Percentiles rank a stretch among this genome's conserved stretches.
Evolutionary conservation across 2,888 invertebrate species (phyloP).

Genomic region (Ectemnius lituratus): DNA sequence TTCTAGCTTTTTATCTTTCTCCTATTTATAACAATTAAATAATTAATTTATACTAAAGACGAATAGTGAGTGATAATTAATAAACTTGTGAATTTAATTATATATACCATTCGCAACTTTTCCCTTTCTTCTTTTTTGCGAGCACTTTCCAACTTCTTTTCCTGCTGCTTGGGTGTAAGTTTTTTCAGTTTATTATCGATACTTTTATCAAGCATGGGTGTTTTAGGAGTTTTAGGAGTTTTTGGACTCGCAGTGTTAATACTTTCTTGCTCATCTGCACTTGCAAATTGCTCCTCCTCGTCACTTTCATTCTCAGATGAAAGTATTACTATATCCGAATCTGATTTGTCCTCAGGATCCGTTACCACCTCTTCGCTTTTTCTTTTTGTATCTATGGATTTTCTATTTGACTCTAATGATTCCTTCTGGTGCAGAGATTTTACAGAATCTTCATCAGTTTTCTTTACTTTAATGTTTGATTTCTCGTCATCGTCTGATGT

Average conservation of each 20-base stretch:
- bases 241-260: conserved; percentile 18
- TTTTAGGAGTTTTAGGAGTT: conserved; percentile 39
- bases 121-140: conserved; percentile 81
- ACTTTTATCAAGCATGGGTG: conserved; percentile 7
- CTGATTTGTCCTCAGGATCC: conserved; percentile 31
- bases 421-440: not conserved
- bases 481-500: not conserved
- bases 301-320: conserved; percentile 61
- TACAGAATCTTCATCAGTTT: conserved; percentile 10
- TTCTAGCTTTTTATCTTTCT: conserved; percentile 79
- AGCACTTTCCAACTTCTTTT: conserved; percentile 81
- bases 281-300: conserved; percentile 30
- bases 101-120: conserved; percentile 77
- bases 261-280: conserved; percentile 16
- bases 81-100: not conserved
- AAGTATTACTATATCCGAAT: conserved; percentile 49
- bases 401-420: not conserved
- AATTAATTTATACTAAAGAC: not conserved
- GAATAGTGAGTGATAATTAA: no score
- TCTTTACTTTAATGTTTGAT: conserved; percentile 3
- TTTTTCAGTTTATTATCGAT: conserved; percentile 55
- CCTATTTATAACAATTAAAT: conserved; percentile 67
- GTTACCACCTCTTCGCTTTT: conserved; percentile 15
- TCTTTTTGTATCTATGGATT: conserved; percentile 11
- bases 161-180: conserved; percentile 78